Conservation (phyloP, 2,797 vertebrate genomes). For the Hybognathus amarus region DNA sequence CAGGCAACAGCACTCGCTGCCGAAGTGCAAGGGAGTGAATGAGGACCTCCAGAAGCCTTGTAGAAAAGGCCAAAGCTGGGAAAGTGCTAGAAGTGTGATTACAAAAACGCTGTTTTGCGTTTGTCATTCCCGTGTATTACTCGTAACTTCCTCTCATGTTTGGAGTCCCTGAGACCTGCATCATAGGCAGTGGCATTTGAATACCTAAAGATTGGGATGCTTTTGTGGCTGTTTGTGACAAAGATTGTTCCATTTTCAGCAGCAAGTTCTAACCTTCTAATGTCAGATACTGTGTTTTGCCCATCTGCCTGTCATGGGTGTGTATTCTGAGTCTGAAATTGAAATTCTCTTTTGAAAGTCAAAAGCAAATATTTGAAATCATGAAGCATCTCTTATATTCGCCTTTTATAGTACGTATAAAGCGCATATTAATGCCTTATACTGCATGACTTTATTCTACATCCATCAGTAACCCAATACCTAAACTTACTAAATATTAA, state of each 20-base stretch:
- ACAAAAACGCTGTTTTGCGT: conserved; percentile 34
- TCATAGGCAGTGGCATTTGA: not conserved
- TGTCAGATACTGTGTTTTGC: not conserved
- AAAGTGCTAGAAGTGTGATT: conserved; percentile 37
- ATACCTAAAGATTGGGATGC: conserved; percentile 30
- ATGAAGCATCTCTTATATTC: not conserved
- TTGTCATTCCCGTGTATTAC: conserved; percentile 30
- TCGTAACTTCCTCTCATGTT: conserved; percentile 41
- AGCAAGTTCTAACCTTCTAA: not conserved
- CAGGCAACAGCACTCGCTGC: conserved; percentile 74
- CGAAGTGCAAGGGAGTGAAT: conserved; percentile 61
- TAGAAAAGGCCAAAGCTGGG: conserved; percentile 50
- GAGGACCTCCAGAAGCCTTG: conserved; percentile 46
- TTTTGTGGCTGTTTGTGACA: conserved; percentile 2
- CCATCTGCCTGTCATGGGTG: not conserved
- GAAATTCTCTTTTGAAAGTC: not conserved
- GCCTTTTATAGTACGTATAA: no score
- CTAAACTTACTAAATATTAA: no score
- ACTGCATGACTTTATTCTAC: no score
- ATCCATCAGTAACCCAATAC: no score
- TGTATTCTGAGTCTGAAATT: not conserved
- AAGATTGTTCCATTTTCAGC: not conserved
- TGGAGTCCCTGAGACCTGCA: conserved; percentile 34
- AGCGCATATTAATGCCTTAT: no score
- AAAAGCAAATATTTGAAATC: not conserved